Percentiles rank a stretch among this genome's conserved stretches.
phyloP scores from a whole-genome alignment of 1,140 invertebrate genomes.

The Plodia interpunctella region DNA sequence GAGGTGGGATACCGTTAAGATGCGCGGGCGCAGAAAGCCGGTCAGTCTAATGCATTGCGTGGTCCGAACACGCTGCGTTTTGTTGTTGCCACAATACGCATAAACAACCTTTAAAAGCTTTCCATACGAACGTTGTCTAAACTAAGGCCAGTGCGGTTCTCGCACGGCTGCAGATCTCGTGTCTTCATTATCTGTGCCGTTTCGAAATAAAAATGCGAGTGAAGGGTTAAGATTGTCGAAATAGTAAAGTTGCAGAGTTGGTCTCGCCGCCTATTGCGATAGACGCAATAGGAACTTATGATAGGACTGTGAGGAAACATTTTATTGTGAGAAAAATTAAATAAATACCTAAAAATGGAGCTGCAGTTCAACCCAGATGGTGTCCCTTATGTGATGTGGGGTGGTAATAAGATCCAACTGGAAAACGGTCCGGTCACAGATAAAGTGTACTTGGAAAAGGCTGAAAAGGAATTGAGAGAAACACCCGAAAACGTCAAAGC shows the following conservation, averaged over 20 bases:
- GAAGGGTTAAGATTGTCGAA: slow-evolving; percentile 18
- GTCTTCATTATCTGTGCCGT: slow-evolving; percentile 14
- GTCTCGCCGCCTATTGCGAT: not conserved
- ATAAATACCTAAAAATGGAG: slow-evolving; percentile 42
- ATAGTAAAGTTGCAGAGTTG: slow-evolving; percentile 8
- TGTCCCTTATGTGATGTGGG: slow-evolving; percentile 75
- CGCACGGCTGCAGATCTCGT: not conserved
- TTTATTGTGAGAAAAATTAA: not conserved
- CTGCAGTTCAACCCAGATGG: slow-evolving; percentile 71
- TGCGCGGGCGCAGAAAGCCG: slow-evolving; percentile 16
- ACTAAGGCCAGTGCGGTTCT: not conserved
- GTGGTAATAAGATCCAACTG: slow-evolving; percentile 67
- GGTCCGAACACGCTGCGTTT: slow-evolving; percentile 1
- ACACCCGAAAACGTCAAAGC: slow-evolving; percentile 80
- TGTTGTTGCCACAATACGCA: not conserved
- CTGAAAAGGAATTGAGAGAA: slow-evolving; percentile 82
- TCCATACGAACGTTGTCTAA: not conserved
- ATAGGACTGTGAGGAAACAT: not conserved
- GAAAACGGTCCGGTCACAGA: slow-evolving; percentile 72
- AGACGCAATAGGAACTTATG: not conserved
- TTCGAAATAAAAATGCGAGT: slow-evolving; percentile 20
- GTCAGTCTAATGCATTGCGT: slow-evolving; percentile 6
- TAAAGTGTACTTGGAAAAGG: slow-evolving; percentile 73
- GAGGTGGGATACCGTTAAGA: slow-evolving; percentile 26
- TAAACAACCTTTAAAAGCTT: slow-evolving; percentile 14